Evolutionary conservation across 2,888 invertebrate species (phyloP), one percentile per base, ranked within the genome.

Genomic region (Noctua janthe): DNA sequence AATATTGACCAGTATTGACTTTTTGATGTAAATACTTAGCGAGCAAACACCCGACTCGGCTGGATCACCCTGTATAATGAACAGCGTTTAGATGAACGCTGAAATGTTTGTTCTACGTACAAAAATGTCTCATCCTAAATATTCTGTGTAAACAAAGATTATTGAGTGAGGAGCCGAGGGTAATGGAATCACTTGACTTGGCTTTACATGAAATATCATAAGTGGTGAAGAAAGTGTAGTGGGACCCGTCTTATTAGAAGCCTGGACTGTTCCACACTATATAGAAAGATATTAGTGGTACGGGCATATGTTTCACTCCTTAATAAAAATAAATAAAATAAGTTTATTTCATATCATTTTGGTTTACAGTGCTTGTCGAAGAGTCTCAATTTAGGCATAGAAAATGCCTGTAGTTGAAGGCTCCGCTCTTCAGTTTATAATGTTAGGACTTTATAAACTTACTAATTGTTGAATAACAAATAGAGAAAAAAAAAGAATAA

Each of bases 1-100:
- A 94, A 94, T 94, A 93, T 94, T 92, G 91, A 92, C 89, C 86
- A 71, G 83, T 91, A 92, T 93, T 92, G 92, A 93, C 92, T 93
- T 93, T 94, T 93, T 90, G 89, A 88, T 83, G 89, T 90, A 90
- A 81, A 86, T 81, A 88, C 82, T 85, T 74, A 51, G 66, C 76
- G 51, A 84, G 43, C 59, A 76, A 79, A 87, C 78, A 83, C 81
- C 81, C 77, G 81, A 75, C 56, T 72, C 71, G 23, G 43, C 59
- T 83, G 83, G 84, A 80, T 74, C 74, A 71, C 0, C 62, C 70
- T 64, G 71, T 77, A 64, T 88, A 89, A 89, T 78, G 74, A 84
- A 85, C 81, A 75, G 76, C 66, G 80, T 77, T 81, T 81, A 39
- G 78, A 77, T 78, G 66, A 74, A 81, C 59, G 39, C 13, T n/a